Conservation (phyloP, 2,888 invertebrate genomes). For the Cyclophora albipunctata region DNA sequence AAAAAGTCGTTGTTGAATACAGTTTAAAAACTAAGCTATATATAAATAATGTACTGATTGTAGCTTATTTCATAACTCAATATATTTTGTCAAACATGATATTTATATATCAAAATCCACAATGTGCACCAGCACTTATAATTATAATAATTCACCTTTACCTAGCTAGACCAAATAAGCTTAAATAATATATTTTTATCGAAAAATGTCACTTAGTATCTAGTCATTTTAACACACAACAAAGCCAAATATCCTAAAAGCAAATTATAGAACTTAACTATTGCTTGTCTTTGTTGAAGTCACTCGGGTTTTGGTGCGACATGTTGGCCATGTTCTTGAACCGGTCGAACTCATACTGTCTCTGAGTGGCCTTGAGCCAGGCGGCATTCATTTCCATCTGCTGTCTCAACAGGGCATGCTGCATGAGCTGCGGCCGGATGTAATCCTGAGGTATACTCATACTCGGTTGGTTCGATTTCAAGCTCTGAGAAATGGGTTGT, state of each 20-base stretch:
- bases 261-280: not conserved
- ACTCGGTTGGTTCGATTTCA: constrained; percentile 36
- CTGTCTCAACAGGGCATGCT: constrained; percentile 48
- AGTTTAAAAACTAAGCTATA: no score
- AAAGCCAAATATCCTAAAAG: no score
- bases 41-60: no score
- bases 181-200: no score
- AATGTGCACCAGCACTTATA: no score
- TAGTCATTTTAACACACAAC: no score
- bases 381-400: constrained; percentile 59
- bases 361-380: constrained; percentile 54
- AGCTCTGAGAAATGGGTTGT: constrained; percentile 43
- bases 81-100: no score
- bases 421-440: constrained; percentile 43
- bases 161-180: no score
- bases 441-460: constrained; percentile 47
- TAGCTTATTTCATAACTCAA: no score
- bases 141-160: no score
- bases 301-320: constrained; percentile 53
- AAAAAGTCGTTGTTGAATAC: not conserved
- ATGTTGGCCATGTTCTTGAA: constrained; percentile 60
- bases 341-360: constrained; percentile 57
- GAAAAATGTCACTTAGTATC: no score
- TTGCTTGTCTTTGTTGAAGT: constrained; percentile 33
- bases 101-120: no score